A percentile compares a stretch with the other conserved stretches of the same genome.
phyloP scores from a whole-genome alignment of 2,797 vertebrate genomes.

The Falco biarmicus region DNA sequence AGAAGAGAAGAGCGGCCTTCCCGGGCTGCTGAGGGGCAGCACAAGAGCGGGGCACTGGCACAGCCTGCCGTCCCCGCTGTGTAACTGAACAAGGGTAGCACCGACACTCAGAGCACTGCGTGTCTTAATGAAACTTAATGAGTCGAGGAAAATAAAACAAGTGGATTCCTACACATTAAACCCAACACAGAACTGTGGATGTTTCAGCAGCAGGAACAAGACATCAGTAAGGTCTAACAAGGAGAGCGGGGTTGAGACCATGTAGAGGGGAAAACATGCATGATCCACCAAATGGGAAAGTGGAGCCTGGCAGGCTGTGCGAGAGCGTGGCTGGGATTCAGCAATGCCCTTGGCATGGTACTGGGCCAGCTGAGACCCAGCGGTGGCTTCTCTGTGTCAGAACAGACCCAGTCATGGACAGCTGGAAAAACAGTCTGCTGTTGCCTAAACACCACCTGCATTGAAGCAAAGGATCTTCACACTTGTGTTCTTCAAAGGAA shows the following conservation, averaged over 20 bases:
- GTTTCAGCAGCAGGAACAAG: not conserved
- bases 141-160: not conserved
- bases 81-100: not conserved
- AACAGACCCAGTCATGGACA: not conserved
- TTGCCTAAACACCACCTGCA: slow-evolving; percentile 35
- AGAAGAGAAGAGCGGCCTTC: not conserved
- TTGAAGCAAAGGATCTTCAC: not conserved
- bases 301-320: not conserved
- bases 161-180: not conserved
- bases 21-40: not conserved
- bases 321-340: not conserved
- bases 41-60: accelerated
- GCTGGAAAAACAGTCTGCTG: slow-evolving; percentile 50
- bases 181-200: not conserved
- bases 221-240: not conserved
- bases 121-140: not conserved
- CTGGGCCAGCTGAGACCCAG: not conserved
- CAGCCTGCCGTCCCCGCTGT: not conserved
- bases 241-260: not conserved
- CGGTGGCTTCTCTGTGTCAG: not conserved
- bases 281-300: not conserved
- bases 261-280: not conserved
- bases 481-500: not conserved
- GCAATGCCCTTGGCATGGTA: not conserved
- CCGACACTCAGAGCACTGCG: accelerated